Conservation (phyloP, 1,140 invertebrate species). For the Camponotus vicinus region DNA sequence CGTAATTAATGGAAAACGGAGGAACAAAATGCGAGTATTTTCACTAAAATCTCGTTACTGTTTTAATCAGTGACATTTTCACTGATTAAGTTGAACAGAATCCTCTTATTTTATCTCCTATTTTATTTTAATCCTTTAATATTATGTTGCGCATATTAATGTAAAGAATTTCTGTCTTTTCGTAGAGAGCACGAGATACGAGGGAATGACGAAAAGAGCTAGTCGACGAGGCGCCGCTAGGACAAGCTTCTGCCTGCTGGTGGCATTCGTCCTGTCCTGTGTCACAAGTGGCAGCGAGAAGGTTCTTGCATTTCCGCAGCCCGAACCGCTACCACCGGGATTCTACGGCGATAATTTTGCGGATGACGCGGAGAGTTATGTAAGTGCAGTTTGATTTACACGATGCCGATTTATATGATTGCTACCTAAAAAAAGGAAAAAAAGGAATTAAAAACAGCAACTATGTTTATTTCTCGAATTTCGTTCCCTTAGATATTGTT, state of each 20-base stretch:
- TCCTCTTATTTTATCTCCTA: too few species aligned
- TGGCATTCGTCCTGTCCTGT: constrained; percentile 73
- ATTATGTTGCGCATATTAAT: too few species aligned
- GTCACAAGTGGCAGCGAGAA: constrained; percentile 51
- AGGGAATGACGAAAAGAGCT: constrained; percentile 80
- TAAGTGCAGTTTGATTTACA: constrained; percentile 54
- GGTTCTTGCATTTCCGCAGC: constrained; percentile 69
- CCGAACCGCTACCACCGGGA: constrained; percentile 71
- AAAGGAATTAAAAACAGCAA: too few species aligned
- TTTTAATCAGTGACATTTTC: too few species aligned
- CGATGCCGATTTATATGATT: background rate
- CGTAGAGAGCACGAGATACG: constrained; percentile 62
- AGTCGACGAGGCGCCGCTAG: constrained; percentile 50
- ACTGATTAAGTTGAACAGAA: too few species aligned
- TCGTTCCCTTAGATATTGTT: constrained; percentile 71
- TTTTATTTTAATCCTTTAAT: too few species aligned
- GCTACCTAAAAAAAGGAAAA: too few species aligned
- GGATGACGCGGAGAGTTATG: constrained; percentile 72
- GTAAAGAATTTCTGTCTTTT: background rate
- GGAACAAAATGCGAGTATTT: too few species aligned
- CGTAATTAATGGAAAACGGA: too few species aligned
- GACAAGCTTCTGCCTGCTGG: constrained; percentile 77
- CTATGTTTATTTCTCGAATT: too few species aligned
- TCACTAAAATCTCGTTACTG: too few species aligned
- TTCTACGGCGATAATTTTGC: constrained; percentile 70